phyloP scores from a whole-genome alignment of 2,888 invertebrate species.

The Hemaris fuciformis region DNA sequence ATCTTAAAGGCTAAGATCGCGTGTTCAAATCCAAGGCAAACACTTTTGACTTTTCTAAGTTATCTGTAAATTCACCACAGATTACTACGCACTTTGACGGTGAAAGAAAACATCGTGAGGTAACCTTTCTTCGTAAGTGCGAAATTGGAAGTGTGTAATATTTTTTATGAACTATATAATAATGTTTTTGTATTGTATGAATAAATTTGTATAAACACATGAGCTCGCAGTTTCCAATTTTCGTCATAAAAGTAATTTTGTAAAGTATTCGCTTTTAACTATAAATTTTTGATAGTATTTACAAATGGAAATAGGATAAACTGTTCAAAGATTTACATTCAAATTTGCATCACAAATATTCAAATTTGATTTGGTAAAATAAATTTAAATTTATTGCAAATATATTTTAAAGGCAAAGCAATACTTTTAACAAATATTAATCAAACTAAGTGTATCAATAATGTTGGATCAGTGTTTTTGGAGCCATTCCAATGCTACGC shows the following conservation, averaged over 20 bases:
- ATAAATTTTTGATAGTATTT: not conserved
- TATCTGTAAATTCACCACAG: too few species aligned
- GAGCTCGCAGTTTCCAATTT: not conserved
- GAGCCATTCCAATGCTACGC: slow-evolving; percentile 47
- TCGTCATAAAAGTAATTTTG: not conserved
- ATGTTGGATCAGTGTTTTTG: slow-evolving; percentile 42
- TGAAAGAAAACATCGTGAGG: too few species aligned
- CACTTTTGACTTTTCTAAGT: too few species aligned
- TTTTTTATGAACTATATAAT: too few species aligned
- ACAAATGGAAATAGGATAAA: not conserved
- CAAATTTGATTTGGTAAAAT: not conserved
- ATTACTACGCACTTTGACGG: too few species aligned
- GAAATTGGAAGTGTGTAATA: too few species aligned
- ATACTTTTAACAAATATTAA: slow-evolving; percentile 39
- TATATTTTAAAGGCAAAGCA: not conserved
- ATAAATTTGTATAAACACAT: too few species aligned
- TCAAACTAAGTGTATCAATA: slow-evolving; percentile 49
- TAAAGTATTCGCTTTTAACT: not conserved
- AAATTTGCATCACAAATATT: not conserved
- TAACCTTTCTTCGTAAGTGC: too few species aligned
- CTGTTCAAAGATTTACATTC: not conserved
- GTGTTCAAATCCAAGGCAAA: too few species aligned
- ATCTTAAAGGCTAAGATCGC: too few species aligned
- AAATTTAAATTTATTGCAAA: not conserved
- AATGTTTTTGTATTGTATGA: too few species aligned